These are phyloP conservation scores for Quadroppia sp. DNA, from an alignment of 2,888 invertebrate species.

Conservation along the genomic window DNA sequence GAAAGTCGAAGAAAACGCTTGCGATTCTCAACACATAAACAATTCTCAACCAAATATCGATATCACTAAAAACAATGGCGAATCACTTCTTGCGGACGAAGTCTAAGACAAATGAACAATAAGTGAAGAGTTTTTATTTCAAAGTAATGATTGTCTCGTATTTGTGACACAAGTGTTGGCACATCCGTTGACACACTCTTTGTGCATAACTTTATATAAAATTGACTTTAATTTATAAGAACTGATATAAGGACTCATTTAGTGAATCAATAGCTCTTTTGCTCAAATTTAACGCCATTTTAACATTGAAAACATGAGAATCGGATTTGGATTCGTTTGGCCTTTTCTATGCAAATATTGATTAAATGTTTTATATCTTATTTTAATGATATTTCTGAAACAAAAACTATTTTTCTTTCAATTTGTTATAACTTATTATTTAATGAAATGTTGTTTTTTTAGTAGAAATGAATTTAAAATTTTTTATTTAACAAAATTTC, in stretches of 20 bases:
- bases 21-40: slow-evolving; percentile 2
- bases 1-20: slow-evolving; percentile 41
- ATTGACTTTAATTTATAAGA: background rate
- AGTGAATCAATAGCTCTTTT: background rate
- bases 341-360: slow-evolving; percentile 14
- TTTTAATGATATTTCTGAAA: too few species aligned
- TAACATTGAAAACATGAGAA: background rate
- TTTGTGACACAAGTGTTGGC: background rate
- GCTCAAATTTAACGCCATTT: slow-evolving; percentile 21
- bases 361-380: background rate
- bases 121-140: background rate
- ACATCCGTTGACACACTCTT: background rate
- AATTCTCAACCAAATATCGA: slow-evolving; percentile 18
- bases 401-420: background rate
- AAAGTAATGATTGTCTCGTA: slow-evolving; percentile 24
- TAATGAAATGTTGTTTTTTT: too few species aligned
- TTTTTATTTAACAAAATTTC: too few species aligned
- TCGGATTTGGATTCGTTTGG: background rate
- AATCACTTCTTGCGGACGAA: slow-evolving; percentile 38
- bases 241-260: background rate
- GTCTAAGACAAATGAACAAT: background rate
- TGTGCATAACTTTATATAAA: background rate
- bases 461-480: too few species aligned
- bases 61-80: slow-evolving; percentile 38
- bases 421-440: background rate